A percentile compares a stretch with the other conserved stretches of the same genome.
Conservation (phyloP, 2,888 invertebrate species). For the Drosophila siamana region DNA sequence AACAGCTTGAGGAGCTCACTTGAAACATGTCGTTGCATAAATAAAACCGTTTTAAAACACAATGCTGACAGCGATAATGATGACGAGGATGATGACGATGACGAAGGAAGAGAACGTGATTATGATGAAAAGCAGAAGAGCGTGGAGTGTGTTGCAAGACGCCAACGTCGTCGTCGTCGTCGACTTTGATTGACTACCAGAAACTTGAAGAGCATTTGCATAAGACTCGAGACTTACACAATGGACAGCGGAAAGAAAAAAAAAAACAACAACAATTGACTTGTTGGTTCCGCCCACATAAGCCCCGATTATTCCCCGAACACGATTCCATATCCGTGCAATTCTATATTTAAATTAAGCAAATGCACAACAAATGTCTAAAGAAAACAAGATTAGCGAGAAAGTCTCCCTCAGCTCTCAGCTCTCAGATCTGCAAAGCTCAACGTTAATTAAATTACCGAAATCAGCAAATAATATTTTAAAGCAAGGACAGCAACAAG, state of each 20-base stretch:
- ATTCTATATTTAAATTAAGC: constrained; percentile 17
- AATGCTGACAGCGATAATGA: constrained; percentile 46
- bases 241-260: constrained; percentile 34
- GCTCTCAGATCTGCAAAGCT: constrained; percentile 1
- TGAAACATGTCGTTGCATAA: constrained; percentile 76
- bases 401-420: no score
- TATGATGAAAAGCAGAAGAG: constrained; percentile 12
- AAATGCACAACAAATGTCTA: constrained; percentile 1
- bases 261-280: not conserved
- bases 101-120: constrained; percentile 31
- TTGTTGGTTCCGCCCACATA: not conserved
- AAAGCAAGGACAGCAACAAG: not conserved
- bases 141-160: constrained; percentile 16
- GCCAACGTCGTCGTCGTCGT: no score
- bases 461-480: constrained; percentile 9
- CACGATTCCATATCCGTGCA: constrained; percentile 16
- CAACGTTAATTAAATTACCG: constrained; percentile 26
- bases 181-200: constrained; percentile 64
- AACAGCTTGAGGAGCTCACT: constrained; percentile 66
- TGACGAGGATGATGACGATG: constrained; percentile 26
- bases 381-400: constrained; percentile 27
- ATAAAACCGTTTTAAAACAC: constrained; percentile 74
- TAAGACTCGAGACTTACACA: constrained; percentile 57
- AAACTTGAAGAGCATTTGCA: constrained; percentile 62
- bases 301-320: constrained; percentile 4